Evolutionary conservation across 2,113 vertebrate species (phyloP), one percentile per base, ranked within the genome.

Genomic region (Orthonyx spaldingii): DNA sequence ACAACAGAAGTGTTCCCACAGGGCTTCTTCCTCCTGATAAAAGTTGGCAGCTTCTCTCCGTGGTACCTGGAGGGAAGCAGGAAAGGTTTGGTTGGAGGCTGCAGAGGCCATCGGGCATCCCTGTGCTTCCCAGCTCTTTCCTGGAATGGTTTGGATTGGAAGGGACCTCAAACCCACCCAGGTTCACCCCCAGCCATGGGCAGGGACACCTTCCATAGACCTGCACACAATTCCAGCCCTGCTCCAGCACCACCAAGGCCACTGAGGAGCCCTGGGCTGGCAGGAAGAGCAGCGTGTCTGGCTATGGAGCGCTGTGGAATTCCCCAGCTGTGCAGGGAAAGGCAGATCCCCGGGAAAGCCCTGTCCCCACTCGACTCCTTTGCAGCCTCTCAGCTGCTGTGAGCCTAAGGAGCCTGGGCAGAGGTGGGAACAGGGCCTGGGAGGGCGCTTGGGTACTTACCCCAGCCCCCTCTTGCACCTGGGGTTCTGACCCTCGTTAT

Each of bases 391-490:
- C 27, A 30, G 59, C 49, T 70, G 81, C 72, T 61, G 80, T 1
- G 2, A 44, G 56, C 33, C 16, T 41, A 9, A 30, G 27, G 46
- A 33, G 50, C 37, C 16, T 1, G 2, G 42, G 52, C 59, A 80
- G 39, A 46, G 64, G 15, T 41, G 46, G 17, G 19, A 59, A 30
- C 44, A 20, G 15, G 13, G 56, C 42, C 61, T 33, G 53, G 42
- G 42, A 71, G 30, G 74, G 53, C 28, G 56, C 7, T 0, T 3
- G 4, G 27, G 30, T 53, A 97, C 99, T 97, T 56, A 99, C 99
- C 99, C 99, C 84, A 99, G 98, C n/a, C 99, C 99, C 91, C 98
- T 98, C 96, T 99, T 99, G 97, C 99, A 99, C 56, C 97, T 98
- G 35, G 99, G 99, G 96, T 99, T 98, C 97, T 99, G 99, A 3